Base-by-base conservation (phyloP, 2,888 invertebrate genomes). In the Drosophila recens region DNA sequence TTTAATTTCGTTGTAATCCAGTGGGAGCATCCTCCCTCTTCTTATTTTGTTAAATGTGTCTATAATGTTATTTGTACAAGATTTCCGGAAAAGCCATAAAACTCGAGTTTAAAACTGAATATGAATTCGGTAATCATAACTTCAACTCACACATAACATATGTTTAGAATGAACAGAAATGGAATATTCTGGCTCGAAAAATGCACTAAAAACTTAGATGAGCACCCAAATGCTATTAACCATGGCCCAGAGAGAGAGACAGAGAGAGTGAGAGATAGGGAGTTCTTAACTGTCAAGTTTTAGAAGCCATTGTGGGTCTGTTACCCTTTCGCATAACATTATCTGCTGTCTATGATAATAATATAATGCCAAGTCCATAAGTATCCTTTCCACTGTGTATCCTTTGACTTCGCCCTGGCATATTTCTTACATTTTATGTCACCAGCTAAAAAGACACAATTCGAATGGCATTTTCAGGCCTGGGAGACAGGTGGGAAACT, bases 241-340 rank as follows among this genome's bases (percentile, higher is more conserved):
- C 63, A 54, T 17, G 27, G 58, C 52, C 75, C 59, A 42, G 27
- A 27, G 5, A 27, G 27, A 5, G 3, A 20, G 1, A n/a, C n/a
- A 17, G 17, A 17, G 23, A 23, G 23, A 23, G 23, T 5, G 23
- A 27, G 23, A 27, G 23, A 27, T 3, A 27, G 5, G 54, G 30
- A 66, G 76, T 71, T 70, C 87, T 81, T 84, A 78, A 73, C 82
- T 72, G 82, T 71, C 85, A 65, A 63, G 58, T 75, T 87, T 87
- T 79, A 87, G 82, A 82, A 58, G 71, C 79, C 71, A 81, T 75
- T 87, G 75, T 83, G 75, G 63, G 71, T 73, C 63, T 71, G 67
- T 67, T 77, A 81, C 79, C 84, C 89, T 83, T 80, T 83, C 86
- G 66, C 66, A 87, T 79, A 66, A 58, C 75, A 74, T 88, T 83